Evolutionary conservation across 2,888 invertebrate genomes (phyloP), one percentile per base, ranked within the genome.

Genomic region (Pandemis cinnamomeana): DNA sequence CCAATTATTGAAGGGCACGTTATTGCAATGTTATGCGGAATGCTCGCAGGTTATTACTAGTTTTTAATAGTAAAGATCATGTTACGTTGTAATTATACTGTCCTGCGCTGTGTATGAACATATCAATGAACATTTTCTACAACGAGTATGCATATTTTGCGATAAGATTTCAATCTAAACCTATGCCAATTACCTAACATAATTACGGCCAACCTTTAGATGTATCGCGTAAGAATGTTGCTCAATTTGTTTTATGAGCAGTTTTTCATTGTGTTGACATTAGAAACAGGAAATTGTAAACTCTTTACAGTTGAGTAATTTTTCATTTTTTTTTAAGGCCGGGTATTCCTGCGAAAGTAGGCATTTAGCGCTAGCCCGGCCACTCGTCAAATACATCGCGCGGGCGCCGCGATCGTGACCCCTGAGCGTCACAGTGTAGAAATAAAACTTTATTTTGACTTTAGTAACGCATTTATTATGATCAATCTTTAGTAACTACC

Each of bases 21-120:
- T 60, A 51, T 60, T 60, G 60, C 7, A 36, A 0, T 60, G 73
- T 61, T 67, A 71, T 55, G 67, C 67, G 13, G 20, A 13, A 67
- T 55, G 20, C 53, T 67, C 8, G 48, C 0, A 20, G 46, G 20
- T 44, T 71, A 36, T 46, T 71, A 20, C 58, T 46, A 20, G 60
- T 51, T 70, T 58, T 71, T 62, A 70, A 13, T 36, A 70, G 36
- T 8, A n/a, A 71, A 67, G 67, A 70, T 74, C 74, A 74, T 71
- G 62, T 74, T 71, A 71, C 74, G 11, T 20, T 67, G 46, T 44
- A 67, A 74, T 74, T 41, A 71, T 62, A 41, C 42, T 13, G 13
- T 71, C 46, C 55, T 71, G 20, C 27, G 46, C 66, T 67, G 58
- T 58, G 53, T 70, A 66, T 46, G 53, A 73, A 70, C 51, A 72